These are phyloP conservation scores for Lasioglossum calceatum DNA, from an alignment of 2,888 invertebrate genomes.

Conservation along the genomic window DNA sequence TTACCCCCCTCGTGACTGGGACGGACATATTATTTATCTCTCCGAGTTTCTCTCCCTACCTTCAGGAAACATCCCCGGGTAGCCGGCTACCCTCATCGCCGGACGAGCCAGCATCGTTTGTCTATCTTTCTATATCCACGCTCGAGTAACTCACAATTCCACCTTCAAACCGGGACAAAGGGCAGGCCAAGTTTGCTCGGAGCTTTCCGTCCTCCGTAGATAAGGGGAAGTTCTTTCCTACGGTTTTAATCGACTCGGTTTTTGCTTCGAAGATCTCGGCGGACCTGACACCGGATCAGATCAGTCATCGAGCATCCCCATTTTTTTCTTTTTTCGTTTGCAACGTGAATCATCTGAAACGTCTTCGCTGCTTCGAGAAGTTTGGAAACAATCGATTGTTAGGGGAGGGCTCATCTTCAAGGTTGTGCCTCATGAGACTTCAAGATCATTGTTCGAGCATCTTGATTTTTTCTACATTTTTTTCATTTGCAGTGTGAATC, in stretches of 20 bases:
- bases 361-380: neutral
- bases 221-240: constrained; percentile 52
- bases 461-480: too few relatives aligned
- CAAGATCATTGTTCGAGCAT: neutral
- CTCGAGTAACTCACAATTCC: constrained; percentile 68
- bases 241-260: constrained; percentile 53
- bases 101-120: constrained; percentile 75
- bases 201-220: constrained; percentile 39
- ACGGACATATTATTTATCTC: constrained; percentile 83
- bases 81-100: constrained; percentile 70
- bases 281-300: constrained; percentile 8
- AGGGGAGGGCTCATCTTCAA: neutral
- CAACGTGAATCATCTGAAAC: neutral
- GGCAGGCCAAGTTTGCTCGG: constrained; percentile 52
- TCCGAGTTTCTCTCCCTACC: constrained; percentile 67
- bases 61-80: constrained; percentile 51
- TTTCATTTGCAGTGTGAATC: neutral
- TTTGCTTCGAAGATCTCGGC: constrained; percentile 42
- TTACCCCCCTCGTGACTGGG: constrained; percentile 78
- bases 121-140: constrained; percentile 79
- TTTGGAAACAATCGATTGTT: neutral
- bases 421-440: neutral
- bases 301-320: constrained; percentile 16
- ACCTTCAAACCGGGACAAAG: constrained; percentile 59
- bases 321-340: neutral